Percentiles rank a stretch among this genome's conserved stretches.
These are phyloP conservation scores for Dione vanillae DNA, from an alignment of 2,888 invertebrate genomes.

Conservation along the genomic window DNA sequence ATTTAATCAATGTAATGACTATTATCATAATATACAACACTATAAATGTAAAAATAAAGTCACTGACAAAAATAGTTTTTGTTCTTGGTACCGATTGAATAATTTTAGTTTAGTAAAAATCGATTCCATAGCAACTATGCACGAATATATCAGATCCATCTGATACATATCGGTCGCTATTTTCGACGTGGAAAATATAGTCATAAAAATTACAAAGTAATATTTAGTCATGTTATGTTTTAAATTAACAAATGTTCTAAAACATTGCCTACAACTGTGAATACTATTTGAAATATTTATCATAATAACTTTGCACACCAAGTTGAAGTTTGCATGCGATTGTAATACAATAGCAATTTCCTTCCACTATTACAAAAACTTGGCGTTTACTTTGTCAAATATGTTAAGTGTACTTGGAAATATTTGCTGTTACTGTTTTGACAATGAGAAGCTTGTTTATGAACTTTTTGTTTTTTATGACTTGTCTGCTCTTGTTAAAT, in stretches of 20 bases:
- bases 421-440: neutral
- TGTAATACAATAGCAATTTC: conserved; percentile 29
- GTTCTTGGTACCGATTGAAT: neutral
- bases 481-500: too few relatives aligned
- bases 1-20: neutral
- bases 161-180: neutral
- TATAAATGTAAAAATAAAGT: neutral
- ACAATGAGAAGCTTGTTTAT: neutral
- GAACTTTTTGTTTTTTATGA: neutral
- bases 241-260: conserved; percentile 16
- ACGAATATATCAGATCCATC: neutral
- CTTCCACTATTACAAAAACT: conserved; percentile 20
- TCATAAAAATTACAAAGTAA: neutral
- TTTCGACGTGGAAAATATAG: neutral
- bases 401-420: conserved; percentile 21
- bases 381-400: conserved; percentile 19
- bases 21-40: neutral
- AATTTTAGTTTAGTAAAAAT: neutral
- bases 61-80: neutral
- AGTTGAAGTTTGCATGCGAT: conserved; percentile 26
- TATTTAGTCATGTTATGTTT: conserved; percentile 5
- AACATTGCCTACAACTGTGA: conserved; percentile 1
- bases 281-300: conserved; percentile 11
- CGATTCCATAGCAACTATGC: neutral
- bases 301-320: conserved; percentile 18